Evolutionary conservation across 2,888 invertebrate genomes (phyloP).

Genomic region (Beris chalybata): DNA sequence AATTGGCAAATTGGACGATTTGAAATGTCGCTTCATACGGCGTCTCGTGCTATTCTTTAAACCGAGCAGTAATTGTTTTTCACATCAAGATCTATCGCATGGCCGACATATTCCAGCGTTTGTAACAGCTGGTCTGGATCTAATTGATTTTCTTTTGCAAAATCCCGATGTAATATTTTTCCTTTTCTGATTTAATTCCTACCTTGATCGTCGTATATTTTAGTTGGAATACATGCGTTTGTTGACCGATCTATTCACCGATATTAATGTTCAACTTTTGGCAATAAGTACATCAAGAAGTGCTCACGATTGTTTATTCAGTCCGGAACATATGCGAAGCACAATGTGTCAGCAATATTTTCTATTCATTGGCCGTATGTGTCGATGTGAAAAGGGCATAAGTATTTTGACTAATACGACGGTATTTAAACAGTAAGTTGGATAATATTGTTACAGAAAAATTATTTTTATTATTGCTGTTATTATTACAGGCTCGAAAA

Average conservation of each 20-base stretch:
- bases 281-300: slow-evolving; percentile 72
- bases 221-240: slow-evolving; percentile 70
- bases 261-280: slow-evolving; percentile 74
- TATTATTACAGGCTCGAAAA: slow-evolving; percentile 38
- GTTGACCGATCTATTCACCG: slow-evolving; percentile 76
- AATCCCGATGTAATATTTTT: slow-evolving; percentile 46
- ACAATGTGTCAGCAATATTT: slow-evolving; percentile 95
- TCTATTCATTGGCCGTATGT: slow-evolving; percentile 86
- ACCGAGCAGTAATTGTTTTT: slow-evolving; percentile 86
- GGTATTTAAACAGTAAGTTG: slow-evolving; percentile 72
- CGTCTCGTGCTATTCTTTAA: slow-evolving; percentile 82
- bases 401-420: slow-evolving; percentile 72
- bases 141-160: slow-evolving; percentile 53
- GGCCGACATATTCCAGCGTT: slow-evolving; percentile 50
- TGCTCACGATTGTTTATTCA: slow-evolving; percentile 84
- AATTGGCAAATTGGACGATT: slow-evolving; percentile 66
- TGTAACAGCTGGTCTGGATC: slow-evolving; percentile 53
- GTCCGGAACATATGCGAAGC: slow-evolving; percentile 83
- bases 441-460: not conserved
- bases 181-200: not conserved
- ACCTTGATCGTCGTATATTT: slow-evolving; percentile 4
- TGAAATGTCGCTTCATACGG: slow-evolving; percentile 69
- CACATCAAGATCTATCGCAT: slow-evolving; percentile 73
- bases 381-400: slow-evolving; percentile 69
- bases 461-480: slow-evolving; percentile 11